Percentiles rank a stretch among this genome's conserved stretches.
Evolutionary conservation across 1,140 invertebrate genomes (phyloP).

Genomic region (Aphelinus atriplicis): DNA sequence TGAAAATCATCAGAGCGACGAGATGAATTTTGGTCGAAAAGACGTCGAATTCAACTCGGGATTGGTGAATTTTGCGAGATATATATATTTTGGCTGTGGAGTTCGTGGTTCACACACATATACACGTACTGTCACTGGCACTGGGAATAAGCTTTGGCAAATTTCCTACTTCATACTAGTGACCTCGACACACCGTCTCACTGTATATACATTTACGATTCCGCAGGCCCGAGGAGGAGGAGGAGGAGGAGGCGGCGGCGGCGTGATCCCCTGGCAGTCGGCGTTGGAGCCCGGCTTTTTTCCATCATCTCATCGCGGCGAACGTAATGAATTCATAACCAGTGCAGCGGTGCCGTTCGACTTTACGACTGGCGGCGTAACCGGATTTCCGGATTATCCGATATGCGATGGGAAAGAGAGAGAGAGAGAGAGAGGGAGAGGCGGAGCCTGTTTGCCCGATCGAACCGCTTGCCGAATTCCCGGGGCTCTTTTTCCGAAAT

Average conservation of each 20-base stretch:
- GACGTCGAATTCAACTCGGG: too few relatives aligned
- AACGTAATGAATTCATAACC: slow-evolving; percentile 30
- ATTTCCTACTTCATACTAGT: too few relatives aligned
- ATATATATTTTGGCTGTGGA: too few relatives aligned
- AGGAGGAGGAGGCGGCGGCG: background rate
- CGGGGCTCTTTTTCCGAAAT: background rate
- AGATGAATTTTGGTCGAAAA: too few relatives aligned
- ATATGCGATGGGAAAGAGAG: slow-evolving; percentile 14
- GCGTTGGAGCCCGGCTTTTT: background rate
- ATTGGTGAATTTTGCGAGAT: too few relatives aligned
- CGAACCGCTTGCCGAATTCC: slow-evolving; percentile 25
- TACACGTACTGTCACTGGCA: too few relatives aligned
- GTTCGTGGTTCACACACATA: too few relatives aligned
- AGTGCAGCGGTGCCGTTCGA: slow-evolving; percentile 2
- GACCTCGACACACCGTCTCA: background rate
- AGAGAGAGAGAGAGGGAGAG: too few relatives aligned
- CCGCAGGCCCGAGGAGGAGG: slow-evolving; percentile 10
- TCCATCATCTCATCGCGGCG: slow-evolving; percentile 12
- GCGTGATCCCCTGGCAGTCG: background rate
- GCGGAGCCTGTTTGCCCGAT: background rate
- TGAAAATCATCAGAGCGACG: too few relatives aligned
- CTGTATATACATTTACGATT: slow-evolving; percentile 14
- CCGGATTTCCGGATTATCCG: slow-evolving; percentile 28
- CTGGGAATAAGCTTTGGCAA: too few relatives aligned
- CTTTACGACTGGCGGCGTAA: slow-evolving; percentile 22